Base-by-base conservation (phyloP, 1,140 invertebrate species). In the Wasmannia auropunctata region DNA sequence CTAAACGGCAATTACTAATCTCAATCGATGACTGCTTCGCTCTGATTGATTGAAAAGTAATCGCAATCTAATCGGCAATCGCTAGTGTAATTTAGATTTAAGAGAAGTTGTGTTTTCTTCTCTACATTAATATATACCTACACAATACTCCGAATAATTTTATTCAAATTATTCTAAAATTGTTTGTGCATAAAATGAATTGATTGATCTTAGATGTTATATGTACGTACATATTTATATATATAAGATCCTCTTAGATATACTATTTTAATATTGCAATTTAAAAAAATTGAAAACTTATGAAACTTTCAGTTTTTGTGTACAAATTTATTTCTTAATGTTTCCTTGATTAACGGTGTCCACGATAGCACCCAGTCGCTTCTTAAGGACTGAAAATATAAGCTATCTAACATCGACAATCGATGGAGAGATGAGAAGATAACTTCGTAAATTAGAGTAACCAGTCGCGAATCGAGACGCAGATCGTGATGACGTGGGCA, bases 401-500 rank as follows among this genome's bases (percentile, higher is more conserved):
- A 6, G 25, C 7, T 25, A 31, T 19, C 10, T 76, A 40, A 34
- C 8, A 31, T 49, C 11, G 14, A 19, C 28, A 28, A 72, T 28
- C 4, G 22, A n/a, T n/a, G n/a, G n/a, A n/a, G n/a, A 60, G 8
- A 43, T 28, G 28, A 34, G 7, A 34, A 28, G 46, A 43, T 86
- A 86, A 69, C 28, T 22, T 81, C 8, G 40, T 58, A 69, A 67
- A 69, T 46, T 54, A 34, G 40, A 65, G 11, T 81, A 51, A 56
- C 34, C 43, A 86, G 11, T 56, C 63, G 37, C 22, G 16, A n/a
- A 56, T 62, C 43, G 76, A 40, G 28, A 46, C 22, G 31, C 25
- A 46, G 60, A 65, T 51, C 60, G 5, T 80, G 40, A 86, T 86
- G 85, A 83, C 85, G 77, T 40, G 62, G 63, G 56, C 72, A 85